Base-by-base conservation (phyloP, 1,140 invertebrate genomes). In the Formica selysi region DNA sequence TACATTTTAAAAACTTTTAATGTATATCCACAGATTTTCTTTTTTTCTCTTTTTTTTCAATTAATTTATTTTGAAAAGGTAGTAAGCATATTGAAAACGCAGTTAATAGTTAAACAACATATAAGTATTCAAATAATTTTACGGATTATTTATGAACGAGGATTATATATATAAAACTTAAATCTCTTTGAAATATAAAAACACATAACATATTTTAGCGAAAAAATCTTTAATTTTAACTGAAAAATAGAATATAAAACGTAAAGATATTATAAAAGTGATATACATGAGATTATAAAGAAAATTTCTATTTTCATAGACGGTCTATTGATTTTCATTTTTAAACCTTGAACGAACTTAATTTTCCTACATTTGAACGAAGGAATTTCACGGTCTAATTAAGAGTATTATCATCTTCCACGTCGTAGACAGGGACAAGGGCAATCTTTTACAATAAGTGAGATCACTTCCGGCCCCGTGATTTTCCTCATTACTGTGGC, bases 401-500 rank as follows among this genome's bases (percentile, higher is more conserved):
- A 83, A 83, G 68, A 83, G 79, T 44, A 83, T 83, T 83, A 83
- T 83, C 79, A 29, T 83, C 68, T 44, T 83, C 79, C 36, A 11
- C 38, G 26, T 16, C 16, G 79, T 73, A 61, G 79, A 22, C 51
- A 73, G 67, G 16, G 51, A 81, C 51, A 59, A 59, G 54, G 54
- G 57, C 79, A 73, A 73, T 73, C 67, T 44, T 81, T 81, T 71
- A 73, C 67, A 83, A 83, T 83, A 74, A 73, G 65, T 36, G 79
- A 74, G 79, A 83, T 83, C 79, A 83, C 54, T 83, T 83, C 68
- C 79, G 79, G 26, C 71, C 8, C 29, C 41, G 41, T 84, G 54
- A 89, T 79, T 89, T 67, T 86, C 74, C 83, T 76, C 85, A 81
- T 89, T 84, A 89, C 79, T 22, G 26, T 51, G 38, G 62, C 79